These are phyloP conservation scores for Rallus crepitans DNA, from an alignment of 2,797 vertebrate genomes.

Conservation along the genomic window DNA sequence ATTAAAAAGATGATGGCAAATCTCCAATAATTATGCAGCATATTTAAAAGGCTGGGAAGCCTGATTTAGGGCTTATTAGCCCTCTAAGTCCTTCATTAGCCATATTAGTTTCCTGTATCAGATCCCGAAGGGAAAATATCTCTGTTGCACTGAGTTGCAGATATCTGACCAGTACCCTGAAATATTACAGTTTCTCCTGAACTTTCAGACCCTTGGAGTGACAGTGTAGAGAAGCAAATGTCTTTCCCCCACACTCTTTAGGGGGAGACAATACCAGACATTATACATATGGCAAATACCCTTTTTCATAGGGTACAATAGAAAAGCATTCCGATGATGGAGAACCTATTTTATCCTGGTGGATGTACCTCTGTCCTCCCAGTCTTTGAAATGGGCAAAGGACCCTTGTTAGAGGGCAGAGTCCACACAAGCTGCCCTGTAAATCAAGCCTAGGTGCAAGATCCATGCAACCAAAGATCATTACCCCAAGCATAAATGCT, in stretches of 20 bases:
- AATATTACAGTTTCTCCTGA: background rate
- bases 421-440: background rate
- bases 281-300: background rate
- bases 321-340: background rate
- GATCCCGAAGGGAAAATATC: background rate
- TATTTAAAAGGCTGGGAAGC: slow-evolving; percentile 43
- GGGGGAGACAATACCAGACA: background rate
- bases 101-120: slow-evolving; percentile 10
- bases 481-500: background rate
- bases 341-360: background rate
- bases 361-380: background rate
- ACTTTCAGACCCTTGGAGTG: background rate
- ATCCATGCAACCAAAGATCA: fast-evolving
- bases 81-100: slow-evolving; percentile 47
- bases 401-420: background rate
- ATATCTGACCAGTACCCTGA: background rate
- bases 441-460: background rate
- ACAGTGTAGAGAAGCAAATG: background rate
- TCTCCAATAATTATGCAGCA: slow-evolving; percentile 21
- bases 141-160: background rate
- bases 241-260: background rate
- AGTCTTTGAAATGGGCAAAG: background rate
- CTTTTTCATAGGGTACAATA: background rate
- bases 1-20: slow-evolving; percentile 55
- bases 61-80: slow-evolving; percentile 42